These are phyloP conservation scores for Rhinoptilus africanus DNA, from an alignment of 2,113 vertebrate genomes.

Conservation along the genomic window DNA sequence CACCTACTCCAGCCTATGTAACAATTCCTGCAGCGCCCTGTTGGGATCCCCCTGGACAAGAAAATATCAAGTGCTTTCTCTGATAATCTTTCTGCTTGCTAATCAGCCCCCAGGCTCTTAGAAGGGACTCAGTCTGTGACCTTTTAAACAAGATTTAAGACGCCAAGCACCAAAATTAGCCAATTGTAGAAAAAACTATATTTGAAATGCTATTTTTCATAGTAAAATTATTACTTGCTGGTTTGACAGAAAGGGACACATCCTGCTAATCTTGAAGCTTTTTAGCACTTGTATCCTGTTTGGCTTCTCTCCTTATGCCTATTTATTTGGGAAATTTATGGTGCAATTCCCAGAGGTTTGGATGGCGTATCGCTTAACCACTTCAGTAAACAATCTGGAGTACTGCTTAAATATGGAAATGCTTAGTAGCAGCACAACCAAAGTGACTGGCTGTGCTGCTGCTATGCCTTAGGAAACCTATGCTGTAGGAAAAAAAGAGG, in stretches of 20 bases:
- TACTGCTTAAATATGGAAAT: conserved; percentile 29
- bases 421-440: not conserved
- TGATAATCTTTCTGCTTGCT: not conserved
- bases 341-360: not conserved
- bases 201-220: not conserved
- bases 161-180: not conserved
- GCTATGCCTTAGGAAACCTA: not conserved
- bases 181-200: not conserved
- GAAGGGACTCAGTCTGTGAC: not conserved
- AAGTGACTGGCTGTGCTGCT: not conserved
- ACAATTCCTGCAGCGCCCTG: not conserved
- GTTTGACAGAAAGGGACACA: not conserved
- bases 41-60: not conserved
- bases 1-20: not conserved
- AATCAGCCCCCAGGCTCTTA: not conserved
- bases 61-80: not conserved
- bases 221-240: not conserved
- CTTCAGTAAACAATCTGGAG: conserved; percentile 24
- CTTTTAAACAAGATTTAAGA: not conserved
- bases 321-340: conserved; percentile 18
- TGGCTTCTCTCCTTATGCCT: not conserved
- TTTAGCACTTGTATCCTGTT: not conserved
- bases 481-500: not conserved
- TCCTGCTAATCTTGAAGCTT: not conserved
- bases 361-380: not conserved